A percentile compares a stretch with the other conserved stretches of the same genome.
These are phyloP conservation scores for Phycodurus eques DNA, from an alignment of 2,113 vertebrate species.

Conservation along the genomic window DNA sequence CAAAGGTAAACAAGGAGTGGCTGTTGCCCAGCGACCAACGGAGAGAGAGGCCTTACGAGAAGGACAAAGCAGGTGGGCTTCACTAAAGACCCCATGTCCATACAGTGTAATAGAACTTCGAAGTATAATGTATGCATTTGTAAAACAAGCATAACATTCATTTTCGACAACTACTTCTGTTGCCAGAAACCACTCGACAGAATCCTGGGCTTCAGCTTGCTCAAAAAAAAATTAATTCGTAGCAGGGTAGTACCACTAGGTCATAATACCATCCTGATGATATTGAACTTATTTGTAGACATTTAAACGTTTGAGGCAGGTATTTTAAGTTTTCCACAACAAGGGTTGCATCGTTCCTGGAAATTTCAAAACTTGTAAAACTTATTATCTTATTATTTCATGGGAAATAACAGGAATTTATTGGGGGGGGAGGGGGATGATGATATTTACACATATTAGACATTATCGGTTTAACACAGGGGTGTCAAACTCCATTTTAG, in stretches of 20 bases:
- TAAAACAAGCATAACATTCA: neutral
- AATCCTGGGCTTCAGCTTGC: neutral
- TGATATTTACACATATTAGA: no score
- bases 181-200: neutral
- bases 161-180: neutral
- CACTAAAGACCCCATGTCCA: neutral
- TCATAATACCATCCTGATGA: no score
- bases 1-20: constrained; percentile 73
- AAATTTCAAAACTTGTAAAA: no score
- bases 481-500: no score
- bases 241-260: neutral
- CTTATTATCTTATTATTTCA: no score
- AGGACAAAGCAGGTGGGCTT: constrained; percentile 40
- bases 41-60: constrained; percentile 43
- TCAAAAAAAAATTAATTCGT: neutral
- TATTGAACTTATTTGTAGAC: neutral
- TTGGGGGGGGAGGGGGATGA: no score
- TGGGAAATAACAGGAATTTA: no score
- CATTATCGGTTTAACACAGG: no score
- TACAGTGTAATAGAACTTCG: neutral
- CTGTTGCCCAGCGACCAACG: constrained; percentile 67
- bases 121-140: neutral
- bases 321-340: no score
- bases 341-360: no score
- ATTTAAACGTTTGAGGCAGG: no score